Evolutionary conservation across 2,797 vertebrate genomes (phyloP).

Genomic region (Loriculus beryllinus): DNA sequence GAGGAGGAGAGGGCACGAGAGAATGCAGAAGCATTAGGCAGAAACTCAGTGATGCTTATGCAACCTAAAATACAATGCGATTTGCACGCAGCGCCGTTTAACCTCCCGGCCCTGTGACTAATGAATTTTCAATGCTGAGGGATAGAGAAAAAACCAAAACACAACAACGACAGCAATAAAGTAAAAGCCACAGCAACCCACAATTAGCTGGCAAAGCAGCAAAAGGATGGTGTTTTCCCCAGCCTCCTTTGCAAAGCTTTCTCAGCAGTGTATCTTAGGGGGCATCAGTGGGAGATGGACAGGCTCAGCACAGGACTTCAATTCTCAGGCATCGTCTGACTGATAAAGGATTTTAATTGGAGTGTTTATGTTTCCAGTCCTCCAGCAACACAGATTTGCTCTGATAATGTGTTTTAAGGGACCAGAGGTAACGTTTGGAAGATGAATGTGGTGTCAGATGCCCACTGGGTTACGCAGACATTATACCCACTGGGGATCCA

Average conservation of each 20-base stretch:
- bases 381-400: slow-evolving; percentile 24
- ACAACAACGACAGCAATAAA: background rate
- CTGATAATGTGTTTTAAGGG: slow-evolving; percentile 28
- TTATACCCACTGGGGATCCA: background rate
- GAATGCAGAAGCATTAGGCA: background rate
- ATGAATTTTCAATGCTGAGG: slow-evolving; percentile 11
- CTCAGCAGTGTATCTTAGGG: background rate
- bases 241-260: background rate
- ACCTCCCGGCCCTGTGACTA: slow-evolving; percentile 8
- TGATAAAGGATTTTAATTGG: slow-evolving; percentile 67
- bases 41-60: background rate
- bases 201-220: background rate
- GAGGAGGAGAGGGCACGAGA: slow-evolving; percentile 22
- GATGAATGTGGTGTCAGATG: slow-evolving; percentile 41
- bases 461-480: background rate
- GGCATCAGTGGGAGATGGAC: background rate
- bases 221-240: background rate
- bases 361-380: slow-evolving; percentile 30
- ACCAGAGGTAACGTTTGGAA: slow-evolving; percentile 15
- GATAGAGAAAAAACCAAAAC: background rate
- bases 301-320: background rate
- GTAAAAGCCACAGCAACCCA: fast-evolving
- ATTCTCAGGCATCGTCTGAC: background rate
- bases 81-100: background rate
- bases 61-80: background rate